These are phyloP conservation scores for Halcyon chelicuti DNA, from an alignment of 2,797 vertebrate species.

Conservation along the genomic window DNA sequence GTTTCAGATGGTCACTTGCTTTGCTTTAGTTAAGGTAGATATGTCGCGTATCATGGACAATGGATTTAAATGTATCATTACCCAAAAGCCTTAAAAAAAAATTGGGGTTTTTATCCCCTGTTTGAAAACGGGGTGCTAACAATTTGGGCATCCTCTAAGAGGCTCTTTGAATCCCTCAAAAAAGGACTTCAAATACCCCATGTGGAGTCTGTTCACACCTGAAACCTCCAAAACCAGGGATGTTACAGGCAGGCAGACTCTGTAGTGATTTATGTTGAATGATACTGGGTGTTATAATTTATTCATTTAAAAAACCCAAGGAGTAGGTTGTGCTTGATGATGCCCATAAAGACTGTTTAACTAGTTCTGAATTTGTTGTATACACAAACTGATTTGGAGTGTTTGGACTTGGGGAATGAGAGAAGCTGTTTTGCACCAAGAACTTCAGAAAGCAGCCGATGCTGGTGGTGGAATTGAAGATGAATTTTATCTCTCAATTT, in stretches of 20 bases:
- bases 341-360: background rate
- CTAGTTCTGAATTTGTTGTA: background rate
- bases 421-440: background rate
- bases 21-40: background rate
- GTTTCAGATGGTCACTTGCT: background rate
- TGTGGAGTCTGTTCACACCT: background rate
- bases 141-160: background rate
- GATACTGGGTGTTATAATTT: background rate
- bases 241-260: background rate
- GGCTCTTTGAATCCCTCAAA: background rate
- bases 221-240: background rate
- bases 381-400: background rate
- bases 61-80: background rate
- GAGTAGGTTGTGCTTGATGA: background rate
- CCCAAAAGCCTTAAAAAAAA: background rate
- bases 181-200: background rate
- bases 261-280: background rate
- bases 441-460: background rate
- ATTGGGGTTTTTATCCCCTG: rapidly evolving
- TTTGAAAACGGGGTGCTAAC: background rate
- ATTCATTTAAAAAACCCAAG: background rate
- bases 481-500: background rate
- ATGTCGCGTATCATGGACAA: background rate
- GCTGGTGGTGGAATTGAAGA: background rate
- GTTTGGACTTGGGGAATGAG: background rate